Percentiles rank a stretch among this genome's conserved stretches.
phyloP scores from a whole-genome alignment of 2,888 invertebrate species.

The Glaucopsyche alexis region DNA sequence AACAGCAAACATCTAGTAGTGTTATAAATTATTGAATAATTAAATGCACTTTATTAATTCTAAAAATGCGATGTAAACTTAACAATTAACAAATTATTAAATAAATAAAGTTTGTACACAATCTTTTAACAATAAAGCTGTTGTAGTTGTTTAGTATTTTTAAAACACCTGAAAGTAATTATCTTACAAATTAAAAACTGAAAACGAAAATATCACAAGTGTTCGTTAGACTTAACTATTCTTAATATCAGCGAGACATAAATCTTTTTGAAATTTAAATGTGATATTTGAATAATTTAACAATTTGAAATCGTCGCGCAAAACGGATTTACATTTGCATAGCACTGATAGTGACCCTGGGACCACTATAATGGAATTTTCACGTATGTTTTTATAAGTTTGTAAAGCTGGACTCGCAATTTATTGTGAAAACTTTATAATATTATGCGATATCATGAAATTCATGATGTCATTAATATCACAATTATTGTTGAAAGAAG shows the following conservation, averaged over 20 bases:
- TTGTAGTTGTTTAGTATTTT: not conserved
- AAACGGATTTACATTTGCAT: constrained; percentile 50
- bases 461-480: constrained; percentile 30
- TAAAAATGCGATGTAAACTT: not conserved
- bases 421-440: constrained; percentile 10
- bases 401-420: constrained; percentile 29
- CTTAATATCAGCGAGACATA: constrained; percentile 37
- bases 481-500: not conserved
- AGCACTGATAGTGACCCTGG: constrained; percentile 44
- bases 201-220: constrained; percentile 4
- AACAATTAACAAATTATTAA: not conserved
- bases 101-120: not conserved
- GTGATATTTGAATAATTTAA: constrained; percentile 62
- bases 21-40: not conserved
- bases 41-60: not conserved
- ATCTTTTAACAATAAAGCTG: not conserved
- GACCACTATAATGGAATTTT: constrained; percentile 42
- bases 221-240: constrained; percentile 26
- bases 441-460: constrained; percentile 16
- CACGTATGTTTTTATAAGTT: constrained; percentile 44
- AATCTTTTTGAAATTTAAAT: constrained; percentile 56
- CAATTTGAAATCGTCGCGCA: constrained; percentile 53
- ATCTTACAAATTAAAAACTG: constrained; percentile 16
- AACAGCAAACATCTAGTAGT: no score
- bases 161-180: constrained; percentile 14